Base-by-base conservation (phyloP, 2,888 invertebrate species). In the Scaeva pyrastri region DNA sequence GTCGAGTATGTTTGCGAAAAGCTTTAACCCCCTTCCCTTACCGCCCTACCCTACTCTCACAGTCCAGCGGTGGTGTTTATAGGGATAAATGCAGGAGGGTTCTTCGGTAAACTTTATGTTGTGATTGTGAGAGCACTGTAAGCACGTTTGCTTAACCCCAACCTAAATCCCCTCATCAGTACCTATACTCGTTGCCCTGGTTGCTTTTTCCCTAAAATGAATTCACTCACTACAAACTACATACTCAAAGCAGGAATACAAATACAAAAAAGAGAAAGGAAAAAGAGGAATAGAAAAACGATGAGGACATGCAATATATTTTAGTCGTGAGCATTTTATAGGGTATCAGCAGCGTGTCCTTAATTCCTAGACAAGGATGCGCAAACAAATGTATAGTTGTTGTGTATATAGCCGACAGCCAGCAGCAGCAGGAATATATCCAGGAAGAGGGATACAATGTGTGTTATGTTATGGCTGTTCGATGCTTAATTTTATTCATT, bases 121-220 rank as follows among this genome's bases (percentile, higher is more conserved):
- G 64, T 64, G 14, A 66, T 75, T 48, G 64, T 64, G 14, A 66
- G 64, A 79, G 75, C 23, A 71, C 39, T 52, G 71, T 74, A 71
- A 79, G 79, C 70, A 84, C 84, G 84, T 75, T 80, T 75, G 84
- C 64, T 76, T 80, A 80, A 80, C 84, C 80, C 80, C 72, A 60
- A 76, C 80, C 84, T 55, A 31, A 60, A 41, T 60, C 19, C 14
- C 41, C 21, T 12, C 19, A 39, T n/a, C 36, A 41, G 8, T 14
- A 19, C 56, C 8, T 6, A 68, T 74, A n/a, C n/a, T 48, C 58
- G 76, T 75, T 56, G 50, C 39, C 71, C 66, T 82, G 6, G 31
- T 8, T 43, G 26, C 55, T 64, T 62, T 39, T 55, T 62, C 45
- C 45, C 73, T n/a, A 23, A 43, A 56, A 12, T 48, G 11, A 31